Percentiles rank a stretch among this genome's conserved stretches.
phyloP scores from a whole-genome alignment of 2,797 vertebrate genomes.

The Petrocephalus schoutedeni region DNA sequence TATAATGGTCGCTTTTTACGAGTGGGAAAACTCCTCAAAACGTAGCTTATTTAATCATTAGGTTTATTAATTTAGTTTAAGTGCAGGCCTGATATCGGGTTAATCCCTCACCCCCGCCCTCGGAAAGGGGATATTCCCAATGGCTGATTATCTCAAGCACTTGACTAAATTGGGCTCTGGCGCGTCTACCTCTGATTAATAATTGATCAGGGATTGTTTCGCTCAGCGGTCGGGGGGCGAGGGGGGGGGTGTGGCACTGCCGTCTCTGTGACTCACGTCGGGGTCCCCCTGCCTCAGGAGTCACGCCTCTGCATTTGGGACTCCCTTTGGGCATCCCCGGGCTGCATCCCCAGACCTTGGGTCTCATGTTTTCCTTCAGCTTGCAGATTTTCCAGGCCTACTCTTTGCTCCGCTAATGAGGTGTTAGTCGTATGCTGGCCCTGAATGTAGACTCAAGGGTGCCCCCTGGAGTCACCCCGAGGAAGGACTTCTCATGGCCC shows the following conservation, averaged over 20 bases:
- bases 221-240: background rate
- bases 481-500: background rate
- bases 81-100: background rate
- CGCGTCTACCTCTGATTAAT: background rate
- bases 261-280: background rate
- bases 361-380: background rate
- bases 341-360: background rate
- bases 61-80: background rate
- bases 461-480: background rate
- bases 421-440: background rate
- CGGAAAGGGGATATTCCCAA: background rate
- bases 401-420: background rate
- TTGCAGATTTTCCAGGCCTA: background rate
- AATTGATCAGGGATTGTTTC: slow-evolving; percentile 1
- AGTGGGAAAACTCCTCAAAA: too few relatives aligned
- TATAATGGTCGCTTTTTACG: background rate
- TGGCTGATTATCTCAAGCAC: background rate
- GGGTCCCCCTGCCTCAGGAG: background rate
- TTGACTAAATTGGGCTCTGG: slow-evolving; percentile 1
- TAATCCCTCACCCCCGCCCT: background rate
- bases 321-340: background rate
- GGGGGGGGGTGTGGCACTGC: background rate
- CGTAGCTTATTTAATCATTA: background rate
- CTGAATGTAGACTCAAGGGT: background rate
- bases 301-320: background rate